Evolutionary conservation across 2,888 invertebrate species (phyloP).

Genomic region (Polymixis flavicincta): DNA sequence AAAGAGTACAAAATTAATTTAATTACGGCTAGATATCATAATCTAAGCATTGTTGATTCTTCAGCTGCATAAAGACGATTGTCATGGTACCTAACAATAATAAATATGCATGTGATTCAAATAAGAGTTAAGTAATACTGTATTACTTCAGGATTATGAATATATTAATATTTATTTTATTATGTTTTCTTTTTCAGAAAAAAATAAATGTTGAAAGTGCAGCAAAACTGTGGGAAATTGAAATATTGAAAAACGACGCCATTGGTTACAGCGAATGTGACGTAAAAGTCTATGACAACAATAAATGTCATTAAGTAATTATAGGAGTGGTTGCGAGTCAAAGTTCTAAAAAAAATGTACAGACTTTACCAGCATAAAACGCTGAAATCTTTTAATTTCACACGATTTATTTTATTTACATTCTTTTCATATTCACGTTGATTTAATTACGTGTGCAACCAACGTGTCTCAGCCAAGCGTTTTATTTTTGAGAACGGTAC

Average conservation of each 20-base stretch:
- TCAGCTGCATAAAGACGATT: background rate
- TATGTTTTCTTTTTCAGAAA: no score
- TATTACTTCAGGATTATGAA: no score
- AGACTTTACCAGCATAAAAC: background rate
- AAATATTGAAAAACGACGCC: no score
- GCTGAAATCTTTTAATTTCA: background rate
- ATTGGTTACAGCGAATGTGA: no score
- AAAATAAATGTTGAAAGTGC: no score
- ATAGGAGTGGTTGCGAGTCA: no score
- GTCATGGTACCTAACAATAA: background rate
- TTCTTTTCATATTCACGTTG: conserved; percentile 5
- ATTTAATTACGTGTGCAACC: conserved; percentile 47
- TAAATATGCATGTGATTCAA: no score
- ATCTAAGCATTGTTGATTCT: background rate
- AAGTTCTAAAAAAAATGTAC: background rate
- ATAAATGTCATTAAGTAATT: no score
- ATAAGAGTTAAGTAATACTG: no score
- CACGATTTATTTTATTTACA: background rate
- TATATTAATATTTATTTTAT: no score
- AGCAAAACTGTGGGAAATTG: no score
- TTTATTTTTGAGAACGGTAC: conserved; percentile 63
- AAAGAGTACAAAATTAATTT: background rate
- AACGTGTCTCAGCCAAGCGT: conserved; percentile 39
- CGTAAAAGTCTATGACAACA: no score
- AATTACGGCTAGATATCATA: background rate